These are phyloP conservation scores for Drosophila limbata DNA, from an alignment of 2,888 invertebrate genomes.

Conservation along the genomic window DNA sequence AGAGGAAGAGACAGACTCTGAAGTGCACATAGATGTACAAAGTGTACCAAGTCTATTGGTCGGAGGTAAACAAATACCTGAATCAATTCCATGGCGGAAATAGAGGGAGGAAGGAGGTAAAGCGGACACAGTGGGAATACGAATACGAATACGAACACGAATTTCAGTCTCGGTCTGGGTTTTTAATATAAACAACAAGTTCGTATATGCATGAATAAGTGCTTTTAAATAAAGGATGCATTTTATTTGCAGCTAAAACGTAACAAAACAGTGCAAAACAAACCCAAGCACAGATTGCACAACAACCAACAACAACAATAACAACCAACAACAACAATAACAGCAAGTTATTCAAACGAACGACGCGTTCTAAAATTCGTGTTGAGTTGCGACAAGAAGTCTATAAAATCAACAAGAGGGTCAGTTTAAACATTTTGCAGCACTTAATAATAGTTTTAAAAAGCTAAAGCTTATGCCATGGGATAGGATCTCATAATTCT, in stretches of 20 bases:
- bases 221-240: constrained; percentile 69
- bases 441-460: not conserved
- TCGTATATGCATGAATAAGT: constrained; percentile 70
- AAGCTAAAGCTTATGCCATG: too few relatives aligned
- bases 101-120: not conserved
- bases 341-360: constrained; percentile 68
- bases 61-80: constrained; percentile 15
- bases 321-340: constrained; percentile 36
- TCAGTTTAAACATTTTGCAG: constrained; percentile 17
- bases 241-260: constrained; percentile 65
- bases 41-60: constrained; percentile 15
- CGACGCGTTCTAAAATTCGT: constrained; percentile 60
- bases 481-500: too few relatives aligned
- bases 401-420: constrained; percentile 63
- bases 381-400: constrained; percentile 64
- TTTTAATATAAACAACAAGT: constrained; percentile 62
- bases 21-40: constrained; percentile 20
- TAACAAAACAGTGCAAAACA: constrained; percentile 63
- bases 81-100: constrained; percentile 4
- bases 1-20: constrained; percentile 6
- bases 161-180: constrained; percentile 27
- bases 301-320: constrained; percentile 36
- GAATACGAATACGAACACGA: constrained; percentile 19
- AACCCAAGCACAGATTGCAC: constrained; percentile 72
- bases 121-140: not conserved